Base-by-base conservation (phyloP, 2,888 invertebrate genomes). In the Drosophila differens region DNA sequence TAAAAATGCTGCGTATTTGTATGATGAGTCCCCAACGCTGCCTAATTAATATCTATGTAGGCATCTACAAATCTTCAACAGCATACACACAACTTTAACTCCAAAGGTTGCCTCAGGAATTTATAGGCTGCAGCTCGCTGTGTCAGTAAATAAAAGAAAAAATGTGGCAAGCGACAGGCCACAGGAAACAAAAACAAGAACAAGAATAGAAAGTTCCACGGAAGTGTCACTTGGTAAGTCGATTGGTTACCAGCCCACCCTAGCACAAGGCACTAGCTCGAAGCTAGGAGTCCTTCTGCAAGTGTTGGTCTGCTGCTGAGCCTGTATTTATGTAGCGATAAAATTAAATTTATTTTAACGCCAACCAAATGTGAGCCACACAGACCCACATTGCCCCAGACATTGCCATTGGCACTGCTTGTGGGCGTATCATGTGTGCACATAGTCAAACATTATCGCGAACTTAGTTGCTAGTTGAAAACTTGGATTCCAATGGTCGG, bases 301-400 rank as follows among this genome's bases (percentile, higher is more conserved):
- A 57, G 25, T 60, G 47, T 57, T 41, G 32, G 54, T 68, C 67
- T 74, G 63, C 55, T 64, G 51, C 68, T 75, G 81, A 53, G 81
- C 69, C 73, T 70, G 67, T 89, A 89, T 85, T 89, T 85, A 85
- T 89, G 85, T 85, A 84, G 85, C 85, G 85, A 85, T 89, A 85
- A 85, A 85, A 86, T 89, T 82, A 86, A 85, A 85, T 85, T 85
- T 85, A 85, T 85, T 85, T 85, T 82, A 86, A 84, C 76, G 84
- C 87, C 87, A 74, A 63, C 82, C 72, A 73, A 79, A 72, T 74
- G 76, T 69, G 68, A 74, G 62, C 52, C 68, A 37, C 58, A 71
- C 57, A 63, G 7, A 16, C 32, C 70, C 60, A 55, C 54, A 33
- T 25, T 41, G 54, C 33, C 68, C 53, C 51, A 47, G 60, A 47